Evolutionary conservation across 2,888 invertebrate species (phyloP).

Genomic region (Ephialtes manifestator): DNA sequence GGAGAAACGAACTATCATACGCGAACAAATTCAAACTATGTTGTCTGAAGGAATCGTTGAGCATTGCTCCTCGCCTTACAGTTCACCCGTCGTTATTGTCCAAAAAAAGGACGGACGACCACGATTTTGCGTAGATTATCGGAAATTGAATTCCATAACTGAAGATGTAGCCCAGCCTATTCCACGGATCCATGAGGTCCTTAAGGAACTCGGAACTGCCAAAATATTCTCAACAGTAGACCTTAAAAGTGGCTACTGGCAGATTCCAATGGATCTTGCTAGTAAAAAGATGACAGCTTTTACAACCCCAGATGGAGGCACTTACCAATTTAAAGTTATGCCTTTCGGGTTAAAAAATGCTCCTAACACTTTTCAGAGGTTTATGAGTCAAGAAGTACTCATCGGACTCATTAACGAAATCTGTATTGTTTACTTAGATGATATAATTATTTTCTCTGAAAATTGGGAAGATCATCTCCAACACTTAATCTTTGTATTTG

Average conservation of each 20-base stretch:
- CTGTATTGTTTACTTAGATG: conserved; percentile 15
- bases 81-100: conserved; percentile 69
- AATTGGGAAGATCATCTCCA: conserved; percentile 3
- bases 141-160: background rate
- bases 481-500: background rate
- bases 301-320: background rate
- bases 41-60: conserved; percentile 67
- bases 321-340: background rate
- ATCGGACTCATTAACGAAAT: background rate
- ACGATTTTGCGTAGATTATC: conserved; percentile 70
- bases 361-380: conserved; percentile 5
- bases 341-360: conserved; percentile 19
- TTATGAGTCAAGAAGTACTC: conserved; percentile 32
- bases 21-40: conserved; percentile 63
- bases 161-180: background rate
- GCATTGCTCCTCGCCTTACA: conserved; percentile 62
- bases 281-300: background rate
- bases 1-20: background rate
- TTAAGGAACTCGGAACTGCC: background rate
- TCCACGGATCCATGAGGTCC: background rate
- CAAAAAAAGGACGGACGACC: conserved; percentile 58
- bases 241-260: background rate
- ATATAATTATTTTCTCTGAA: background rate
- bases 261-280: background rate
- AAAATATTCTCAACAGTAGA: background rate